These are phyloP conservation scores for Gallinago media DNA, from an alignment of 2,113 vertebrate genomes.

Conservation along the genomic window DNA sequence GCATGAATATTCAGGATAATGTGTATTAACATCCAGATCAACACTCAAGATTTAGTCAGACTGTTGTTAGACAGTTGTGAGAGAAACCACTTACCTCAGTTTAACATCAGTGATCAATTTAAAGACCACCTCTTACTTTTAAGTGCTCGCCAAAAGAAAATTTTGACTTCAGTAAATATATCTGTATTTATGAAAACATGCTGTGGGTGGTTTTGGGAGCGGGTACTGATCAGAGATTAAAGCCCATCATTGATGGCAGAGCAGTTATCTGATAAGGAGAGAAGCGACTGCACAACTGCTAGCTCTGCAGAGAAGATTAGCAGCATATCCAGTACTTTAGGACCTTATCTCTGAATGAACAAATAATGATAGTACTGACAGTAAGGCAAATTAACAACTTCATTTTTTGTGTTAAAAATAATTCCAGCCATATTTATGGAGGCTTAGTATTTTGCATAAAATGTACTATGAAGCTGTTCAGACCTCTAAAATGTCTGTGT, in stretches of 20 bases:
- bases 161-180: background rate
- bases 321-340: background rate
- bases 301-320: background rate
- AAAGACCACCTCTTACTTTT: background rate
- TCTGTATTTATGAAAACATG: background rate
- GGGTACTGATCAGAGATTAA: background rate
- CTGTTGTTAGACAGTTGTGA: background rate
- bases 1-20: background rate
- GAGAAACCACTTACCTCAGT: background rate
- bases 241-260: background rate
- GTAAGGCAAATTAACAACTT: background rate
- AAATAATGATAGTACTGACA: background rate
- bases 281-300: background rate
- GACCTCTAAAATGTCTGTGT: background rate
- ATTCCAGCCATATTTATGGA: background rate
- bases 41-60: background rate
- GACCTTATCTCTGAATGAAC: background rate
- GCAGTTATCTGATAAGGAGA: background rate
- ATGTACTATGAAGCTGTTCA: rapidly evolving
- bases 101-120: background rate
- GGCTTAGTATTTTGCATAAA: background rate
- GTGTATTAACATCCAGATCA: background rate
- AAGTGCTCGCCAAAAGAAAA: background rate
- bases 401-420: background rate
- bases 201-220: background rate